Evolutionary conservation across 2,113 vertebrate genomes (phyloP).

Genomic region (Entelurus aequoreus): DNA sequence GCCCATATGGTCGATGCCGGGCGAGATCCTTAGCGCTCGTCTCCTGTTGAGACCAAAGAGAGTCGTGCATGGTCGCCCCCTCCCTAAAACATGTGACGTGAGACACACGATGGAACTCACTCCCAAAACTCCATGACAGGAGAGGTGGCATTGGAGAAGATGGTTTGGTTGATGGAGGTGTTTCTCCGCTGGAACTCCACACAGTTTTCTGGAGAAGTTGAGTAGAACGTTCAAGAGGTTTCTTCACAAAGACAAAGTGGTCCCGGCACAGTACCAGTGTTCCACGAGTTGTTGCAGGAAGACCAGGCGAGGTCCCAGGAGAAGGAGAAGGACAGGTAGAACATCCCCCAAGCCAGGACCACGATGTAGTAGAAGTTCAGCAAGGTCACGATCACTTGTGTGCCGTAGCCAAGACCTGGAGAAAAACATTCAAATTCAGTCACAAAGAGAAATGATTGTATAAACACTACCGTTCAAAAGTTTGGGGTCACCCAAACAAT

Average conservation of each 20-base stretch:
- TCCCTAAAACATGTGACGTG: background rate
- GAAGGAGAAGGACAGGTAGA: constrained; percentile 88
- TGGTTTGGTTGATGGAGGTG: constrained; percentile 12
- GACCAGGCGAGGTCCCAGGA: constrained; percentile 83
- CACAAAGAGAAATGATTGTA: background rate
- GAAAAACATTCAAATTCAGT: background rate
- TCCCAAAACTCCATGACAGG: constrained; percentile 72
- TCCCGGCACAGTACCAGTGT: constrained; percentile 65
- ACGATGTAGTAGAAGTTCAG: constrained; percentile 89
- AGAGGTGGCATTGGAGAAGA: constrained; percentile 46
- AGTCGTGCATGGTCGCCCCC: too few species aligned
- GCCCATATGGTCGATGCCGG: constrained; percentile 84
- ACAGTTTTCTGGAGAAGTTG: constrained; percentile 51
- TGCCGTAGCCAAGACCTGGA: constrained; percentile 84
- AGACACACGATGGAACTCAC: constrained; percentile 41
- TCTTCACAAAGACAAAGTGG: background rate
- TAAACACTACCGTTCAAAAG: too few species aligned
- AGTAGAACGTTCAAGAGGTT: background rate
- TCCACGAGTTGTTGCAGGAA: constrained; percentile 85
- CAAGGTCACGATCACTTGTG: constrained; percentile 81
- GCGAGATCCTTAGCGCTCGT: constrained; percentile 81
- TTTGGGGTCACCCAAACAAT: too few species aligned
- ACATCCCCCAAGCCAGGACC: constrained; percentile 90
- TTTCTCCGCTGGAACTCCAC: constrained; percentile 62
- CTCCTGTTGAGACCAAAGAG: constrained; percentile 62